Evolutionary conservation across 2,888 invertebrate genomes (phyloP).

Genomic region (Netelia virgata): DNA sequence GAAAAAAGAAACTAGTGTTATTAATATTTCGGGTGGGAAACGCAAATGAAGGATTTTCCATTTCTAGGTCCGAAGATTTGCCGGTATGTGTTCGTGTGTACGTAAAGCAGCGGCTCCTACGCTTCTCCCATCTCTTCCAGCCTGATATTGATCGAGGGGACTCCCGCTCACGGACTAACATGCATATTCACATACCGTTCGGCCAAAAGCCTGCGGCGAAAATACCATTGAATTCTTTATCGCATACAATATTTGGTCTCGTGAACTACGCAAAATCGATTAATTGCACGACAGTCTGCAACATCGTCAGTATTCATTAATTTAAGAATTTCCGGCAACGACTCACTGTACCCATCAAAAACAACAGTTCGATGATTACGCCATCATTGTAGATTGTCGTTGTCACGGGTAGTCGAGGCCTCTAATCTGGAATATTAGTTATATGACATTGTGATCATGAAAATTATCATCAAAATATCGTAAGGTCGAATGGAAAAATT

Average conservation of each 20-base stretch:
- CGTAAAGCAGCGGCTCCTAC: conserved; percentile 31
- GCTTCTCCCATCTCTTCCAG: conserved; percentile 18
- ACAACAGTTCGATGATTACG: no score
- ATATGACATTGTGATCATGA: no score
- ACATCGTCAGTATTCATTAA: background rate
- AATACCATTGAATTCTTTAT: conserved; percentile 24
- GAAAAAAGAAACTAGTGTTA: no score
- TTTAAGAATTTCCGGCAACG: background rate
- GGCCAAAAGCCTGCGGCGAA: conserved; percentile 18
- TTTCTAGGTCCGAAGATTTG: conserved; percentile 11
- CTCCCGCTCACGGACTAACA: conserved; percentile 28
- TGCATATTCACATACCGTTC: conserved; percentile 38
- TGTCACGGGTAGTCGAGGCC: no score
- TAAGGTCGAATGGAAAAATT: no score
- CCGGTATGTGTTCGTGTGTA: background rate
- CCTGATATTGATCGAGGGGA: conserved; percentile 55
- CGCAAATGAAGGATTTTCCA: conserved; percentile 10
- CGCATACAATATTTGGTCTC: background rate
- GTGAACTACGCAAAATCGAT: background rate
- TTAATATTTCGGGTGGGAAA: background rate
- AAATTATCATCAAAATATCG: no score
- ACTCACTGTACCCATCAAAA: no score
- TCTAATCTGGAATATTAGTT: no score
- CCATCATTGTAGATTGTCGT: no score
- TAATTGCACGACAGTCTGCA: no score